Percentiles rank a stretch among this genome's conserved stretches.
Evolutionary conservation across 1,140 invertebrate genomes (phyloP).

Genomic region (Aricia agestis): DNA sequence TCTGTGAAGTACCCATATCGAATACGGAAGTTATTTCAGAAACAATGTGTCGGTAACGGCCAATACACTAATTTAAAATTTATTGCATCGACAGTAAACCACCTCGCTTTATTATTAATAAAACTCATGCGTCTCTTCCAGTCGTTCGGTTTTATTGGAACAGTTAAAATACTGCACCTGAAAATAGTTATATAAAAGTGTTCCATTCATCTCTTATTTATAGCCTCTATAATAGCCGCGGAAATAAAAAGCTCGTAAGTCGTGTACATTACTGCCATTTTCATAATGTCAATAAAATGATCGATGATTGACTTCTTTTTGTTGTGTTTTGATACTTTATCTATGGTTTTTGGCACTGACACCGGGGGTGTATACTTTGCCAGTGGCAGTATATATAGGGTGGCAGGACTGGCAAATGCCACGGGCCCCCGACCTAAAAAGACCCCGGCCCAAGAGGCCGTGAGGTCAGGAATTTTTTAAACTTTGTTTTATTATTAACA

Average conservation of each 20-base stretch:
- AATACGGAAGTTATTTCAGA: neutral
- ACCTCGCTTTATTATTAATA: neutral
- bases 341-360: too few relatives aligned
- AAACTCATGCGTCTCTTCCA: slow-evolving; percentile 6
- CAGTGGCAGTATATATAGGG: too few relatives aligned
- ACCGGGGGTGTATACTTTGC: too few relatives aligned
- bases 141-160: neutral
- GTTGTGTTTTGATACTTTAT: too few relatives aligned
- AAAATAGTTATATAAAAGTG: slow-evolving; percentile 3
- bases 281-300: neutral
- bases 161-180: slow-evolving; percentile 10
- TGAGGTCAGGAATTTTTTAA: too few relatives aligned
- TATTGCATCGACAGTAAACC: neutral
- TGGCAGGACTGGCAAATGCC: too few relatives aligned
- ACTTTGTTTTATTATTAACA: too few relatives aligned
- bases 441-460: too few relatives aligned
- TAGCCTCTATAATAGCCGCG: neutral
- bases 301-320: too few relatives aligned
- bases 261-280: neutral
- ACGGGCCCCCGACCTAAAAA: too few relatives aligned
- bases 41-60: neutral
- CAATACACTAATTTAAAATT: neutral
- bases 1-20: neutral
- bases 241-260: slow-evolving; percentile 10
- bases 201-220: neutral